Conservation (phyloP, 2,888 invertebrate genomes). For the Nymphalis urticae region DNA sequence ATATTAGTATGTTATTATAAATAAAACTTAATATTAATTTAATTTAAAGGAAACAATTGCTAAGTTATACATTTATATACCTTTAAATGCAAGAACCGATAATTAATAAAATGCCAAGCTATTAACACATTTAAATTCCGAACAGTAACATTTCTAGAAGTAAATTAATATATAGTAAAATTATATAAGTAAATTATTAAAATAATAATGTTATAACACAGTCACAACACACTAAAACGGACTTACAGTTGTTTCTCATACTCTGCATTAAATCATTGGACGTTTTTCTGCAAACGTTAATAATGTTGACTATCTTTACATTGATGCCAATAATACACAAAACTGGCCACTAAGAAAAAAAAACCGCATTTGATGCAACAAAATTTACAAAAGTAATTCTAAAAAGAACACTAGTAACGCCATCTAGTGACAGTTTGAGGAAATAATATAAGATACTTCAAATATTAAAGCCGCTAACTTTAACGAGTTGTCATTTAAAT, state of each 20-base stretch:
- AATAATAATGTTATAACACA: slow-evolving; percentile 61
- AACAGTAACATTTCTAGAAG: too few relatives aligned
- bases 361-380: too few relatives aligned
- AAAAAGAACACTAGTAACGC: not conserved
- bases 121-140: too few relatives aligned
- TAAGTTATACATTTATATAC: too few relatives aligned
- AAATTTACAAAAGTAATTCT: not conserved
- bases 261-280: slow-evolving; percentile 79
- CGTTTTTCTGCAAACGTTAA: slow-evolving; percentile 74
- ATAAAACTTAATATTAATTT: too few relatives aligned
- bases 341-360: too few relatives aligned
- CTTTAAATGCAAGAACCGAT: too few relatives aligned
- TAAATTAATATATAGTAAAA: too few relatives aligned
- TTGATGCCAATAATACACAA: slow-evolving; percentile 37
- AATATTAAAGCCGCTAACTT: not conserved
- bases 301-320: slow-evolving; percentile 48
- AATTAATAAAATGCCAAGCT: too few relatives aligned
- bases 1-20: too few relatives aligned
- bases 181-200: not conserved
- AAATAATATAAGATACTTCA: too few relatives aligned
- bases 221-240: slow-evolving; percentile 79
- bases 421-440: not conserved
- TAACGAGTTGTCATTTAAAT: not conserved
- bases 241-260: slow-evolving; percentile 76
- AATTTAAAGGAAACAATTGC: too few relatives aligned